Percentiles rank a stretch among this genome's conserved stretches.
Conservation (phyloP, 2,888 invertebrate species). For the Ernsta delagoae region DNA sequence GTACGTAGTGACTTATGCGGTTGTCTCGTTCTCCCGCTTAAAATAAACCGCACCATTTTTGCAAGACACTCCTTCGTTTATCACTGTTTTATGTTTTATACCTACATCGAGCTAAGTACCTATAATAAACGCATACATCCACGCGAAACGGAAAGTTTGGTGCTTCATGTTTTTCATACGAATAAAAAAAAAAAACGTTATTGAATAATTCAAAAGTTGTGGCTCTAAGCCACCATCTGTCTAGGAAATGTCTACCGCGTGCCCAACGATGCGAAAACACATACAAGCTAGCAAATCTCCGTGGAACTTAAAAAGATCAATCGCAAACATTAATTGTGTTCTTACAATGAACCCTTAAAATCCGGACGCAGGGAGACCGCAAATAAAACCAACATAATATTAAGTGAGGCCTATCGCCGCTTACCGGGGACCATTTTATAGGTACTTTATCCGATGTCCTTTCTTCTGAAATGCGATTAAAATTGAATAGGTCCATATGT, state of each 20-base stretch:
- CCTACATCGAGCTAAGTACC: conserved; percentile 2
- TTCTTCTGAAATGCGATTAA: conserved; percentile 85
- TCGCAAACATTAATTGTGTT: conserved; percentile 75
- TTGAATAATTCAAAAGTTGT: conserved; percentile 20
- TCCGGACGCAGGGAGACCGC: conserved; percentile 70
- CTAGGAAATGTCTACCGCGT: conserved; percentile 21
- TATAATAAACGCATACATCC: conserved; percentile 12
- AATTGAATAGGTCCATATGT: conserved; percentile 84
- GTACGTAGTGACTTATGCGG: conserved; percentile 71
- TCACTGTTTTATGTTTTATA: conserved; percentile 31
- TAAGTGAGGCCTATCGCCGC: conserved; percentile 70
- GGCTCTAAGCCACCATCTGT: conserved; percentile 27
- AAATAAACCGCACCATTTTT: conserved; percentile 56
- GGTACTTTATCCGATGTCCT: conserved; percentile 80
- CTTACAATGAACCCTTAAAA: conserved; percentile 69
- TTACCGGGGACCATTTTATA: conserved; percentile 69
- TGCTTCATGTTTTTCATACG: background rate
- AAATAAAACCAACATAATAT: conserved; percentile 81
- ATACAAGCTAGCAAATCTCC: conserved; percentile 58
- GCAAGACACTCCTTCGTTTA: conserved; percentile 42
- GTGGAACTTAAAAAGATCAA: conserved; percentile 76
- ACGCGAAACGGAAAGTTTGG: background rate
- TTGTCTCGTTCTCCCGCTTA: conserved; percentile 54
- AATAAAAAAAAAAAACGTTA: conserved; percentile 10
- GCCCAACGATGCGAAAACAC: conserved; percentile 57